Conservation (phyloP, 1,140 invertebrate genomes). For the Capitella teleta region DNA sequence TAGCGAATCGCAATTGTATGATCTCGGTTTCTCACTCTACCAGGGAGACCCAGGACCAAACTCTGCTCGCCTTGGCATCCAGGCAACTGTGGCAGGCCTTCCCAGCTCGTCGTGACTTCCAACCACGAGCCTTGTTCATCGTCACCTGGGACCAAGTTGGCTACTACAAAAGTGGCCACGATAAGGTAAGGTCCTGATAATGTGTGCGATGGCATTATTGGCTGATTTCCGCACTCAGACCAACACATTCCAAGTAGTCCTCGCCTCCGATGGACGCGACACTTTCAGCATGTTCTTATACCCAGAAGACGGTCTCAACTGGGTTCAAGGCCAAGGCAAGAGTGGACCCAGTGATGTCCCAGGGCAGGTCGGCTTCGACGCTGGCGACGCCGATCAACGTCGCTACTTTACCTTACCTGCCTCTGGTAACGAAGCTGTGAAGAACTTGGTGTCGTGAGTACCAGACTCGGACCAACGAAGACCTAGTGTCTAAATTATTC, state of each 20-base stretch:
- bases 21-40: too few relatives aligned
- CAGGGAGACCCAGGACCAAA: constrained; percentile 57
- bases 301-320: constrained; percentile 73
- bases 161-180: constrained; percentile 48
- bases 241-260: constrained; percentile 70
- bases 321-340: constrained; percentile 65
- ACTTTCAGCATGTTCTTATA: constrained; percentile 78
- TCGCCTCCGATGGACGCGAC: constrained; percentile 68
- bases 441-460: constrained; percentile 57
- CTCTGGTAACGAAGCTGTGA: constrained; percentile 76
- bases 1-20: too few relatives aligned
- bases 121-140: constrained; percentile 55
- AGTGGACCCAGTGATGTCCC: constrained; percentile 59
- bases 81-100: constrained; percentile 59
- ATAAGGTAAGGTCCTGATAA: constrained; percentile 43
- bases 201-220: too few relatives aligned
- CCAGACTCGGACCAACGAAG: too few relatives aligned
- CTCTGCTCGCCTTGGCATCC: constrained; percentile 54
- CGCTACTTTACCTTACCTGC: constrained; percentile 56
- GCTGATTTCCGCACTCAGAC: constrained; percentile 44
- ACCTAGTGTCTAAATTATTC: too few relatives aligned
- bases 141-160: constrained; percentile 66
- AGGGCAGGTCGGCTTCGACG: constrained; percentile 82
- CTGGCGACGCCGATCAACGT: constrained; percentile 60
- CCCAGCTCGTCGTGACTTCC: constrained; percentile 55